phyloP scores from a whole-genome alignment of 1,140 invertebrate species.

The Nasonia giraulti region DNA sequence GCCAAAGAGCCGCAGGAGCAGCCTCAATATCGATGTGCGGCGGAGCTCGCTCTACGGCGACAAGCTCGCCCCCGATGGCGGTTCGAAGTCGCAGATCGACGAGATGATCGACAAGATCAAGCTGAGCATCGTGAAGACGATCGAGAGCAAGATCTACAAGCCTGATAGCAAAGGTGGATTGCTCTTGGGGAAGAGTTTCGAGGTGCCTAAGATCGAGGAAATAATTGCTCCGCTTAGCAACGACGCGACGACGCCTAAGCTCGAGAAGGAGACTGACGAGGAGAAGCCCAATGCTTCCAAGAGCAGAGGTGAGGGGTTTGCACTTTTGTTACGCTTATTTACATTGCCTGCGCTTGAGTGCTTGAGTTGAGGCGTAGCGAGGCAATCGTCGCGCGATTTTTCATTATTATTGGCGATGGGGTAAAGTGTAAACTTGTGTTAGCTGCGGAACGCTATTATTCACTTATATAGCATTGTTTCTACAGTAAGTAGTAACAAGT shows the following conservation, averaged over 20 bases:
- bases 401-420: background rate
- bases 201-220: constrained; percentile 68
- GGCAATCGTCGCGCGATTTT: background rate
- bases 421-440: background rate
- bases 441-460: background rate
- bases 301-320: constrained; percentile 55
- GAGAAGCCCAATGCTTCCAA: constrained; percentile 62
- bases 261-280: constrained; percentile 63
- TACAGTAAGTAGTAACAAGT: background rate
- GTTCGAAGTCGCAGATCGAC: constrained; percentile 67
- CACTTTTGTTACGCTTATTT: background rate
- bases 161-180: constrained; percentile 63
- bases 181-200: constrained; percentile 65
- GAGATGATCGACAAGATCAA: constrained; percentile 72
- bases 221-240: constrained; percentile 66
- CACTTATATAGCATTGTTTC: background rate
- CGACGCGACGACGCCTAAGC: constrained; percentile 64
- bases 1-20: constrained; percentile 65
- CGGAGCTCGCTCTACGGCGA: constrained; percentile 27
- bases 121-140: constrained; percentile 68
- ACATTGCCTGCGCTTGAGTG: background rate
- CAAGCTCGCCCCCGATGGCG: constrained; percentile 48
- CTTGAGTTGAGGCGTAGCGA: background rate
- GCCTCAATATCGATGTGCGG: constrained; percentile 68
- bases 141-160: constrained; percentile 66